phyloP scores from a whole-genome alignment of 2,888 invertebrate genomes.

The Trichopoda pennipes region DNA sequence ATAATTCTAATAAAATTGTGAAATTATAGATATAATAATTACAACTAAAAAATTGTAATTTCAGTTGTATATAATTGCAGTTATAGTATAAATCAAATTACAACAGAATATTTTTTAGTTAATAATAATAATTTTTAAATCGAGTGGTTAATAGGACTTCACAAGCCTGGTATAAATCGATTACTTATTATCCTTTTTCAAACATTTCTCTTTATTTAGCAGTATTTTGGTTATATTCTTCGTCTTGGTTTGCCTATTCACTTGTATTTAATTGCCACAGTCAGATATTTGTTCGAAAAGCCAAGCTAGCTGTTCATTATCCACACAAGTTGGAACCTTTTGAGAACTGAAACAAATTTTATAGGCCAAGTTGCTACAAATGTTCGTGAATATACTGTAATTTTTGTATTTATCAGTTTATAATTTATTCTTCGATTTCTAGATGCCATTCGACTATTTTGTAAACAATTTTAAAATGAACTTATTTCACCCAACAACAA shows the following conservation, averaged over 20 bases:
- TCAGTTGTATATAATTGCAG: no score
- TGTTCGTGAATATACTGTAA: not conserved
- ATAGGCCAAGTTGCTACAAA: conserved; percentile 20
- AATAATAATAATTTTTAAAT: no score
- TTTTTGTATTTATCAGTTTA: conserved; percentile 55
- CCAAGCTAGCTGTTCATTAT: conserved; percentile 17
- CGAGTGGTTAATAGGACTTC: no score
- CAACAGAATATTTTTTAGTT: no score
- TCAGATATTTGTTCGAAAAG: not conserved
- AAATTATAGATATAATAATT: no score
- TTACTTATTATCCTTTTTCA: no score
- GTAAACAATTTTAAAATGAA: conserved; percentile 55
- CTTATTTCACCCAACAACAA: conserved; percentile 65
- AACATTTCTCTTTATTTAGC: no score
- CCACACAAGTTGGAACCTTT: conserved; percentile 38
- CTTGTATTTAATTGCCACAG: conserved; percentile 35
- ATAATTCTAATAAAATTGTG: no score
- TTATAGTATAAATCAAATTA: no score
- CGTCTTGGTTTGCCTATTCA: not conserved
- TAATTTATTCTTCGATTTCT: conserved; percentile 50
- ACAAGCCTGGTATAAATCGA: no score
- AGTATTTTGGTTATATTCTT: no score
- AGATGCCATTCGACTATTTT: conserved; percentile 22
- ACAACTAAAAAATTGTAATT: no score
- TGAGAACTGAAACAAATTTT: conserved; percentile 49